These are phyloP conservation scores for Erannis defoliaria DNA, from an alignment of 2,888 invertebrate species.

Conservation along the genomic window DNA sequence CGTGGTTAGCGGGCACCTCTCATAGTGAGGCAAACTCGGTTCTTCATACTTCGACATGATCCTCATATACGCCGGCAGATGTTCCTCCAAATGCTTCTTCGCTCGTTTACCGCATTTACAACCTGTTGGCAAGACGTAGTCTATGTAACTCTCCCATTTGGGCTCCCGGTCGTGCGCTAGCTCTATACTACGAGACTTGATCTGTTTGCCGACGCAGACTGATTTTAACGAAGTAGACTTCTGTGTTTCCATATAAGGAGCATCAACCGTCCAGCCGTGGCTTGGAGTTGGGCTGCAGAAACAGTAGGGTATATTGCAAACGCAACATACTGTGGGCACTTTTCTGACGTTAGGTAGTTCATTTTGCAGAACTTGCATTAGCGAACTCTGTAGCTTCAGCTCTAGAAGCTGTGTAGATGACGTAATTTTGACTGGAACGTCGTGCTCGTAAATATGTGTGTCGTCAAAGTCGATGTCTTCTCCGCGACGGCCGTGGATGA, in stretches of 20 bases:
- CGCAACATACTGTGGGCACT: conserved; percentile 58
- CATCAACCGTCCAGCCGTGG: background rate
- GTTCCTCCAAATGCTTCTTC: conserved; percentile 69
- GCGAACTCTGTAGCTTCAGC: conserved; percentile 69
- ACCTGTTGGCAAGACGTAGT: conserved; percentile 59
- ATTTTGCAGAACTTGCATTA: conserved; percentile 71
- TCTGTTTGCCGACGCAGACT: conserved; percentile 53
- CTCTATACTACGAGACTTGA: conserved; percentile 55
- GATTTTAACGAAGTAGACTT: conserved; percentile 38
- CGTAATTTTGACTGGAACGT: conserved; percentile 65
- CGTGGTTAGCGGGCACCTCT: conserved; percentile 58
- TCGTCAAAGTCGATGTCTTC: conserved; percentile 64
- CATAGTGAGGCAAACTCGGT: conserved; percentile 67
- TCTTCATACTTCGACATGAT: conserved; percentile 62
- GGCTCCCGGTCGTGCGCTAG: conserved; percentile 68
- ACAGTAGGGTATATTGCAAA: conserved; percentile 65
- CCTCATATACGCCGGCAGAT: conserved; percentile 75
- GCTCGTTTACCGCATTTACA: conserved; percentile 66
- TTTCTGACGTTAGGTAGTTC: conserved; percentile 64
- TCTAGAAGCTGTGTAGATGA: conserved; percentile 59
- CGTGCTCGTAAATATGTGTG: conserved; percentile 60
- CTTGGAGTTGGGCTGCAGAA: conserved; percentile 54
- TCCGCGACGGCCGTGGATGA: conserved; percentile 60
- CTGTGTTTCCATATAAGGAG: conserved; percentile 13
- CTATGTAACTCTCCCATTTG: conserved; percentile 69